Evolutionary conservation across 2,113 vertebrate genomes (phyloP), one percentile per base, ranked within the genome.

Genomic region (Panurus biarmicus): DNA sequence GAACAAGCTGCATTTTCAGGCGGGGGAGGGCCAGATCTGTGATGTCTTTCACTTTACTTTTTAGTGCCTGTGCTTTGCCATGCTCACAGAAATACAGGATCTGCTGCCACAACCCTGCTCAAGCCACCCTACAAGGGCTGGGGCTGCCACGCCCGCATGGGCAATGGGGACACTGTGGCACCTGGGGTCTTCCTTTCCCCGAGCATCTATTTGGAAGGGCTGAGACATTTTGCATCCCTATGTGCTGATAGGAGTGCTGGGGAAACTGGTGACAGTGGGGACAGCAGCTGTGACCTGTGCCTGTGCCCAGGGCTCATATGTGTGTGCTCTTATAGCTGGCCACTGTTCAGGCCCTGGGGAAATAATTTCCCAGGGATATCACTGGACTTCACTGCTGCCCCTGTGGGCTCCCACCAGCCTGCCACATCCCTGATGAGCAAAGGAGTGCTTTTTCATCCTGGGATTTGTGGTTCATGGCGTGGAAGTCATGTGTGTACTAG

Each of bases 101-200:
- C 24, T 14, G 1, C 54, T 16, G 10, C n/a, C 5, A 1, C 9
- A 2, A 44, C 67, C 75, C 36, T 44, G 64, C 58, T 51, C 28
- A 5, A 4, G 8, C 33, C 13, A 6, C 7, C 5, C 65, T 79
- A 53, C 31, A 2, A 0, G 65, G 40, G 28, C 29, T n/a, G 60
- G 48, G 14, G 31, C 54, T 90, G 74, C 66, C 6, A 4, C 67
- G 50, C 7, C 45, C 33, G 15, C 33, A 21, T 7, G 40, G 62
- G 20, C 70, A 42, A 0, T 5, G 1, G 19, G 28, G 53, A 31
- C 42, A 31, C 3, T 3, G 0, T 19, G 48, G 53, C 66, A 35
- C 44, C 58, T 42, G 9, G 4, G 53, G 45, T 8, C 21, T 62
- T 80, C 29, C 33, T 76, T 72, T 72, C 12, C n/a, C 24, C 38